Evolutionary conservation across 2,113 vertebrate genomes (phyloP), one percentile per base, ranked within the genome.

Genomic region (Eulacestoma nigropectus): DNA sequence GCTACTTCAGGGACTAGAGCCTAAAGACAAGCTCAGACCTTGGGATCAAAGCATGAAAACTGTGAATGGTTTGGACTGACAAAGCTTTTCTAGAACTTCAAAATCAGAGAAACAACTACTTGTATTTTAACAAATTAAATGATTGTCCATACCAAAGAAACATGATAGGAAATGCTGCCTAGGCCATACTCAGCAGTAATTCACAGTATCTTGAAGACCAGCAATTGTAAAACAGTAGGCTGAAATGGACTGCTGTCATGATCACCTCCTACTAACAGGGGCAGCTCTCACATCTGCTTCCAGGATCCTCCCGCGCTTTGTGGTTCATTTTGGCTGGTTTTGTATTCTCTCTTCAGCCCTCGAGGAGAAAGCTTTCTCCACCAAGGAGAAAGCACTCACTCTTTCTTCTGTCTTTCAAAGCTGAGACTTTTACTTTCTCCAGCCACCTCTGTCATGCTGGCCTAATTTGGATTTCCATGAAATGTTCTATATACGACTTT

Each of bases 381-480:
- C 8, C 8, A 39, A 47, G 32, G 11, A 72, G 18, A 50, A 76
- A 85, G 10, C 9, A 8, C 2, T 11, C 16, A 37, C 3, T 41
- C 7, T 72, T 57, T 57, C 26, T n/a, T 82, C 17, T n/a, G 0
- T 27, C 10, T 68, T 78, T 53, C 17, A 18, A 69, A 0, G 1
- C 17, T 27, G 52, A 32, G 41, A 16, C 7, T 68, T 67, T 53
- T 55, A 7, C 21, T 86, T 59, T 64, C 39, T 59, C 13, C 32
- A 68, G 21, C 37, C 29, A 44, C 12, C 8, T 47, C 25, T 41
- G 7, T 33, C 0, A 0, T 69, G 11, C 21, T 20, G 33, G 21
- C 29, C 26, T 64, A 27, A 35, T 70, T 59, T 80, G 9, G 4
- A 64, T 59, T 84, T 70, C 30, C 41, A 15, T 33, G 5, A 70